Evolutionary conservation across 2,113 vertebrate species (phyloP).

Genomic region (Apaloderma vittatum): DNA sequence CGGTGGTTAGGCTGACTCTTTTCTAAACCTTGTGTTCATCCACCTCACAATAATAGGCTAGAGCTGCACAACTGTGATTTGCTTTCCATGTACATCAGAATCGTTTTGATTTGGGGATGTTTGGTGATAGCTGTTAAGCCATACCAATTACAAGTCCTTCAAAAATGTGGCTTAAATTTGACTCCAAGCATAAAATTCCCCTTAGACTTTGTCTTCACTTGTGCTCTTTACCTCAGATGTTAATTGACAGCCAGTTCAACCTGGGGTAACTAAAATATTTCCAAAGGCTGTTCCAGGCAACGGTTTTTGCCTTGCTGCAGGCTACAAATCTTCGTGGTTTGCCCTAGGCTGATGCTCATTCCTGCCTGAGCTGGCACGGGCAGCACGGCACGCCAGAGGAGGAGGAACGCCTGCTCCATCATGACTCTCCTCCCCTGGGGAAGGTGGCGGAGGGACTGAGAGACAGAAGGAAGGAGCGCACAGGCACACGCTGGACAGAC

Average conservation of each 20-base stretch:
- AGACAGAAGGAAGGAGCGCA: neutral
- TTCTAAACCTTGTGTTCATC: neutral
- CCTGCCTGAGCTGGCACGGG: neutral
- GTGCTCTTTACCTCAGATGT: neutral
- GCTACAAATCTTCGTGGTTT: neutral
- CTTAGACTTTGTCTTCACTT: slow-evolving; percentile 30
- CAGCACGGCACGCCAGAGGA: neutral
- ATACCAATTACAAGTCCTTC: neutral
- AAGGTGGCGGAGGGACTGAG: neutral
- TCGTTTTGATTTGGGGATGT: neutral
- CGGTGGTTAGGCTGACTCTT: neutral
- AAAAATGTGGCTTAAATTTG: slow-evolving; percentile 29
- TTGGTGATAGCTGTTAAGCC: neutral
- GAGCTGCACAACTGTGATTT: neutral
- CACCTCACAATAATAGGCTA: neutral
- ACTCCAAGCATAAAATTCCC: slow-evolving; percentile 44
- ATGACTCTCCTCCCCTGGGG: neutral
- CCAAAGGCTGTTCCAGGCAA: slow-evolving; percentile 42
- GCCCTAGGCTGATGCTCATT: neutral
- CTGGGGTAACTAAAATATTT: slow-evolving; percentile 34
- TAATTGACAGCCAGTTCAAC: slow-evolving; percentile 33
- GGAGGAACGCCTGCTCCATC: neutral
- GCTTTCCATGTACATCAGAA: neutral
- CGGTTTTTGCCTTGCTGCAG: slow-evolving; percentile 29
- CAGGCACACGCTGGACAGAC: neutral